A percentile compares a stretch with the other conserved stretches of the same genome.
Evolutionary conservation across 2,113 vertebrate species (phyloP).

Genomic region (Aegotheles bennettii): DNA sequence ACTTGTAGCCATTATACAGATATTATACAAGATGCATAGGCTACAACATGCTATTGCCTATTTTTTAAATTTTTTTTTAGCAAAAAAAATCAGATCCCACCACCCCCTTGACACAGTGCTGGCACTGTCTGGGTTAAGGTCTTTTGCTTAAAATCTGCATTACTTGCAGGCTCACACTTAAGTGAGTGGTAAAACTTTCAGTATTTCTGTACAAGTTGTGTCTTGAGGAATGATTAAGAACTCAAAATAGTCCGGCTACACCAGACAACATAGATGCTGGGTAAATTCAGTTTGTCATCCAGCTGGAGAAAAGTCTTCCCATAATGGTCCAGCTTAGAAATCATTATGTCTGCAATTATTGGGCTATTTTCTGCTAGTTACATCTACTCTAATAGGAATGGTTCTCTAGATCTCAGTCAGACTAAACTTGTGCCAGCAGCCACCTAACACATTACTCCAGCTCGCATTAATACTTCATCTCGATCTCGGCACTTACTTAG

Average conservation of each 20-base stretch:
- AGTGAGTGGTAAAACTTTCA: background rate
- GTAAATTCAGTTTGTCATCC: background rate
- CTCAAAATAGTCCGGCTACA: background rate
- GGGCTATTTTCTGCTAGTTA: background rate
- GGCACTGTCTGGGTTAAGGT: background rate
- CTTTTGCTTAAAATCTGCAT: background rate
- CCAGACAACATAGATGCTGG: background rate
- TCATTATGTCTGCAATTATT: background rate
- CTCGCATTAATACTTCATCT: background rate
- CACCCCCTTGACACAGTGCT: background rate
- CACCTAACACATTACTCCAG: background rate
- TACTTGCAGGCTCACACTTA: background rate
- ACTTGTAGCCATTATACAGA: background rate
- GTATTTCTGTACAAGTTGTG: background rate
- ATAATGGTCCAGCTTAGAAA: background rate
- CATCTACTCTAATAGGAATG: rapidly evolving
- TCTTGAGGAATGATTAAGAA: background rate
- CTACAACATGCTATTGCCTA: background rate
- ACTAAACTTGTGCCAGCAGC: background rate
- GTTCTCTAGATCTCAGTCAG: background rate
- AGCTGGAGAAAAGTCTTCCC: background rate
- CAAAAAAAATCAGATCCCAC: background rate
- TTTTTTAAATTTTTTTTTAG: background rate
- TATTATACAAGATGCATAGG: background rate
- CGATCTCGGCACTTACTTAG: background rate